Evolutionary conservation across 2,113 vertebrate genomes (phyloP).

Genomic region (Sula dactylatra): DNA sequence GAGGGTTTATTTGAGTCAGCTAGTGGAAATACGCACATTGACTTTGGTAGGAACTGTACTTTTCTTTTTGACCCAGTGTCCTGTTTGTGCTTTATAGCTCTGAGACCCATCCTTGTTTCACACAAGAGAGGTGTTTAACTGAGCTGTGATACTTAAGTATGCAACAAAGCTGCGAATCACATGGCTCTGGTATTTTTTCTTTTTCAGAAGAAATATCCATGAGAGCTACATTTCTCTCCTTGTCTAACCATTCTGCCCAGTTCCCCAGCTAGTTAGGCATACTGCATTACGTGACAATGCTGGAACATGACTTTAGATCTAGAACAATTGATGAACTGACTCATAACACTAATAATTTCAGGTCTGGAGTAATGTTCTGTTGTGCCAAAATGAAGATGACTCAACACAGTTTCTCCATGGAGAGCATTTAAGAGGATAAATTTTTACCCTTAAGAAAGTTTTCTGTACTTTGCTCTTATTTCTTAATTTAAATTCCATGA

Average conservation of each 20-base stretch:
- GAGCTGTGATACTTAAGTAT: background rate
- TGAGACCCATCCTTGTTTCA: too few relatives aligned
- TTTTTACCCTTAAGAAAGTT: conserved; percentile 14
- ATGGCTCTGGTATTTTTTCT: background rate
- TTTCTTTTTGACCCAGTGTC: background rate
- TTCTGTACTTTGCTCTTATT: background rate
- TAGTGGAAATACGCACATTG: background rate
- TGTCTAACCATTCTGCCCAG: background rate
- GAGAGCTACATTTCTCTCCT: background rate
- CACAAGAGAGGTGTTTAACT: background rate
- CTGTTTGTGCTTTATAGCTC: too few relatives aligned
- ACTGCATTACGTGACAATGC: background rate
- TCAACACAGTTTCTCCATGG: conserved; percentile 15
- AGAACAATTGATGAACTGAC: conserved; percentile 49
- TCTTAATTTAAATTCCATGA: background rate
- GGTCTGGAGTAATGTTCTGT: conserved; percentile 27
- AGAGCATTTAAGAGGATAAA: conserved; percentile 1
- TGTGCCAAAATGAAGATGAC: conserved; percentile 33
- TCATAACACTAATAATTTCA: conserved; percentile 51
- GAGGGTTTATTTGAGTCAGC: background rate
- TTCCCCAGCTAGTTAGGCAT: background rate
- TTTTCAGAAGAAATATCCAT: background rate
- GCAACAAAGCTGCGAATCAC: background rate
- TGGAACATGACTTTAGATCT: conserved; percentile 24
- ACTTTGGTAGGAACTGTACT: background rate